A percentile compares a stretch with the other conserved stretches of the same genome.
Conservation (phyloP, 2,888 invertebrate species). For the Ophioninae sp. region DNA sequence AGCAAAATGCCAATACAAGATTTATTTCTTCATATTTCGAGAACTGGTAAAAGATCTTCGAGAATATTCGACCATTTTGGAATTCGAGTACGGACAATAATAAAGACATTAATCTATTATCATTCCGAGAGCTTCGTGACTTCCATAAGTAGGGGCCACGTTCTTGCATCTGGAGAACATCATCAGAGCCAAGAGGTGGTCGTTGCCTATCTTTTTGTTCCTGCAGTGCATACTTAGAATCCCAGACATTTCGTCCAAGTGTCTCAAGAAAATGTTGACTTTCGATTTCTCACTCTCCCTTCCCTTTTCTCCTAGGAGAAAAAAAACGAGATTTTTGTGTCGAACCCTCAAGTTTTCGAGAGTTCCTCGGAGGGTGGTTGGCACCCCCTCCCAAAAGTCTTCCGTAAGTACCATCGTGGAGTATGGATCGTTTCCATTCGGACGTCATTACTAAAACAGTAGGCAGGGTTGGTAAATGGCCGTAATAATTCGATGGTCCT, state of each 20-base stretch:
- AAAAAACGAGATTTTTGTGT: conserved; percentile 10
- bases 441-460: conserved; percentile 79
- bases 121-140: background rate
- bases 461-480: conserved; percentile 76
- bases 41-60: background rate
- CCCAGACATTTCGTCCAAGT: background rate
- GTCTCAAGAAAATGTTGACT: background rate
- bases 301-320: background rate
- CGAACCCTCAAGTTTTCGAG: background rate
- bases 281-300: too few relatives aligned
- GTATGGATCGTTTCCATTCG: conserved; percentile 57
- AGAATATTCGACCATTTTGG: background rate
- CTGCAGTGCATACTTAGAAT: background rate
- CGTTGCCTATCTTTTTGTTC: background rate
- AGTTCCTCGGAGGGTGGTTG: background rate
- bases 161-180: background rate
- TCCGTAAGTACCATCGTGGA: conserved; percentile 49
- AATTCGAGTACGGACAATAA: background rate
- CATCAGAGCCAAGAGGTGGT: background rate
- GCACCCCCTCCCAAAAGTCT: background rate
- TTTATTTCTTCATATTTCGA: background rate
- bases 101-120: background rate
- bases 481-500: conserved; percentile 74
- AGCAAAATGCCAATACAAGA: background rate
- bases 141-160: background rate